Evolutionary conservation across 2,797 vertebrate genomes (phyloP), one percentile per base, ranked within the genome.

Genomic region (Catostomus latipinnis): DNA sequence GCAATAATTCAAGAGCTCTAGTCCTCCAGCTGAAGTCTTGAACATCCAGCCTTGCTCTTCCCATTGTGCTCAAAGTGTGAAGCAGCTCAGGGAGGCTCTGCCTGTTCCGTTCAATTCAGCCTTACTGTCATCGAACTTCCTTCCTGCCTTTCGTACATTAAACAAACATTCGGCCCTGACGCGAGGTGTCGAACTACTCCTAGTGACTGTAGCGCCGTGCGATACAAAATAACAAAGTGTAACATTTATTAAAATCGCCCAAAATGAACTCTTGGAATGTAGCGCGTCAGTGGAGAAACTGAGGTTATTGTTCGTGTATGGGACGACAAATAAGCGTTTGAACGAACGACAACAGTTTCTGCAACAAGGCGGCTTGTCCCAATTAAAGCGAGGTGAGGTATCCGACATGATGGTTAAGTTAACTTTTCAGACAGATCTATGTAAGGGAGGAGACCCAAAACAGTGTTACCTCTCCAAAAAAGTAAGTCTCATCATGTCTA

Each of bases 21-120:
- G 34, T 34, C 34, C 34, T 34, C 34, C 34, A 34, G 11, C n/a
- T n/a, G 11, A 18, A 61, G 78, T 72, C 54, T 78, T 61, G 13
- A 60, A 22, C 1, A 34, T 34, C 5, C 58, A 50, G 49, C 74
- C 60, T 76, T 46, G 69, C 43, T 74, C 76, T 80, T 86, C 79
- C 79, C 84, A 69, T 84, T 48, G 77, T 76, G 71, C 72, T 75
- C 73, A 61, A 58, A 52, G 82, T 88, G 88, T 87, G 90, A 85
- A 87, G 87, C 88, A 88, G 88, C 80, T 88, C 76, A 83, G 91
- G 88, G 92, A 92, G 84, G 93, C 93, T 77, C 82, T 45, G 71
- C 93, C 94, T 93, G 93, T 93, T 94, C 93, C 92, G 93, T 93
- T 92, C 91, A 92, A 91, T 92, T 92, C 92, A 93, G 90, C 91